Percentiles rank a stretch among this genome's conserved stretches.
phyloP scores from a whole-genome alignment of 1,140 invertebrate genomes.

The Copidosoma floridanum region DNA sequence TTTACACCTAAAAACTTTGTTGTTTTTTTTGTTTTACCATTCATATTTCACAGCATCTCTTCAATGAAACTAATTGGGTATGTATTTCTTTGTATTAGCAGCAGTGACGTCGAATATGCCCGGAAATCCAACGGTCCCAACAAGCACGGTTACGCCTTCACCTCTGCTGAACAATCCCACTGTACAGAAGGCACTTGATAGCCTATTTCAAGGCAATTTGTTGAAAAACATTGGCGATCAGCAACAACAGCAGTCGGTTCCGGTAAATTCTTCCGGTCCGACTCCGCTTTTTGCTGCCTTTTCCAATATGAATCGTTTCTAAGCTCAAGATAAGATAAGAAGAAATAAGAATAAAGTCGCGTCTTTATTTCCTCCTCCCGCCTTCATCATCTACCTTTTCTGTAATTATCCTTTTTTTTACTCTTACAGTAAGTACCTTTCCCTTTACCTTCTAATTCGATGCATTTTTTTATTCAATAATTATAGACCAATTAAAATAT shows the following conservation, averaged over 20 bases:
- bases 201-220: slow-evolving; percentile 66
- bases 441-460: no score
- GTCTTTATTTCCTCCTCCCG: no score
- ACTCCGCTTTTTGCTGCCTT: slow-evolving; percentile 54
- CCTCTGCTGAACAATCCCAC: slow-evolving; percentile 70
- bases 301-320: slow-evolving; percentile 51
- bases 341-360: no score
- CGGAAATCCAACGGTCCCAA: slow-evolving; percentile 33
- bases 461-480: no score
- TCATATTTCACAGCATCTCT: not conserved
- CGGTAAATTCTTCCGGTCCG: no score
- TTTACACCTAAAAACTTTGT: no score
- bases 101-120: slow-evolving; percentile 37
- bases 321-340: no score
- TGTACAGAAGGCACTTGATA: slow-evolving; percentile 74
- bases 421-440: no score
- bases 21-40: not conserved
- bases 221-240: slow-evolving; percentile 58
- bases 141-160: slow-evolving; percentile 48
- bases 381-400: no score
- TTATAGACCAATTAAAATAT: no score
- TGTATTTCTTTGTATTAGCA: slow-evolving; percentile 35
- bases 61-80: slow-evolving; percentile 5
- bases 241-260: slow-evolving; percentile 29
- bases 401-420: no score